Conservation (phyloP, 2,888 invertebrate genomes). For the Cynaeus angustus region DNA sequence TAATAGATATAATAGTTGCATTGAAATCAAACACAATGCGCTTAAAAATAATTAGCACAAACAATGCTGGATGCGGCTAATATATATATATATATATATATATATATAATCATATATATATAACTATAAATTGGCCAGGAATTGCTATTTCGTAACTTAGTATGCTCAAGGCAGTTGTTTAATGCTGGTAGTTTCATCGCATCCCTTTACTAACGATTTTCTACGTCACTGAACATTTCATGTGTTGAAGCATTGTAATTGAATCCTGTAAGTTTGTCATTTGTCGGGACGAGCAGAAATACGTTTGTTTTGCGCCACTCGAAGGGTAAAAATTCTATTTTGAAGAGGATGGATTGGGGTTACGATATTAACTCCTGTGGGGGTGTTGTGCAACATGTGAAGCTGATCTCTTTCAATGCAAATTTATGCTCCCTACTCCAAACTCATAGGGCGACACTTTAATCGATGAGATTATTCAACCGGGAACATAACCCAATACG, state of each 20-base stretch:
- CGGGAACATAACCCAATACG: slow-evolving; percentile 24
- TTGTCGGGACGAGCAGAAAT: slow-evolving; percentile 2
- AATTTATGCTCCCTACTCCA: slow-evolving; percentile 40
- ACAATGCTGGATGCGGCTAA: too few species aligned
- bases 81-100: too few species aligned
- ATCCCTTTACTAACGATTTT: slow-evolving; percentile 44
- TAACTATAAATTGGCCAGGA: too few species aligned
- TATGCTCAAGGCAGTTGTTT: slow-evolving; percentile 34
- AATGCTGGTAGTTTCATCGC: slow-evolving; percentile 14
- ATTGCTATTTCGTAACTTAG: slow-evolving; percentile 18
- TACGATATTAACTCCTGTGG: slow-evolving; percentile 41
- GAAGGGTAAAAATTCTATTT: too few species aligned
- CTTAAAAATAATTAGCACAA: too few species aligned
- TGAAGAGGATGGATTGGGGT: slow-evolving; percentile 8
- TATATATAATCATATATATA: too few species aligned
- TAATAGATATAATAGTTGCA: too few species aligned
- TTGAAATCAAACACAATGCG: too few species aligned
- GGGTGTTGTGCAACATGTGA: slow-evolving; percentile 42
- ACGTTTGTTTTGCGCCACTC: too few species aligned
- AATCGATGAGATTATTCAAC: slow-evolving; percentile 39
- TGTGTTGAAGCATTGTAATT: slow-evolving; percentile 33
- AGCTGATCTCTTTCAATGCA: slow-evolving; percentile 44
- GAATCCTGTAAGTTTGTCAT: slow-evolving; percentile 22
- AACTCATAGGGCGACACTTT: slow-evolving; percentile 39
- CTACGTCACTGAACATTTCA: slow-evolving; percentile 37